A percentile compares a stretch with the other conserved stretches of the same genome.
Conservation (phyloP, 2,113 vertebrate genomes). For the Dromas ardeola region DNA sequence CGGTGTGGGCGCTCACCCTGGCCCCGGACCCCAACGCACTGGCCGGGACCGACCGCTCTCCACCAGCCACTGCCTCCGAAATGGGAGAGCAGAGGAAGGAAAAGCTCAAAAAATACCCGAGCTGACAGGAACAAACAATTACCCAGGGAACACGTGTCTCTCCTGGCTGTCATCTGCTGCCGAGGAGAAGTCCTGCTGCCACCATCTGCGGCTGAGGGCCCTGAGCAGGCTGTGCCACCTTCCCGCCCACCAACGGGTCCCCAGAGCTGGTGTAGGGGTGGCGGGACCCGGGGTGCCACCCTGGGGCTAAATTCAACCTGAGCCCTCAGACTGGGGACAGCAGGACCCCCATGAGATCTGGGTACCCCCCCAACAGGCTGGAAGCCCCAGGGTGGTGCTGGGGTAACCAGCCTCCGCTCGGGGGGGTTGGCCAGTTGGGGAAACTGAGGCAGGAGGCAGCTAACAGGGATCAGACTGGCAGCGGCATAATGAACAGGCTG, state of each 20-base stretch:
- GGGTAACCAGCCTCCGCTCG: neutral
- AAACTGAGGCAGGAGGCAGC: slow-evolving; percentile 20
- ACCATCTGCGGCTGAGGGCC: neutral
- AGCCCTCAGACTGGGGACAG: neutral
- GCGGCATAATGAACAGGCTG: neutral
- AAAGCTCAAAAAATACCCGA: slow-evolving; percentile 20
- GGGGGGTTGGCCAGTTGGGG: too few species aligned
- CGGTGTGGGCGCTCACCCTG: accelerated
- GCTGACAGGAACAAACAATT: slow-evolving; percentile 37
- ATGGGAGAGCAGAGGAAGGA: neutral
- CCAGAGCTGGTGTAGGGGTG: neutral
- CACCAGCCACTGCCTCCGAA: neutral
- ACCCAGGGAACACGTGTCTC: slow-evolving; percentile 15
- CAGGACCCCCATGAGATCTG: accelerated
- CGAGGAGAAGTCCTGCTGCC: neutral
- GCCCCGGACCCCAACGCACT: neutral
- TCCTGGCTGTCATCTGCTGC: neutral
- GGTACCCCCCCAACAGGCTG: neutral
- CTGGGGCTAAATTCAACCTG: neutral
- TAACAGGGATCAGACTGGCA: neutral
- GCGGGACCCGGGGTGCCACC: accelerated
- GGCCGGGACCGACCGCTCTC: neutral
- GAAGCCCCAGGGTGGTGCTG: neutral
- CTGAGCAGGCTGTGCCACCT: neutral
- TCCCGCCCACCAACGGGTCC: neutral